These are phyloP conservation scores for Crossaster papposus DNA, from an alignment of 53 echinoderm and acorn worm species.

Conservation along the genomic window DNA sequence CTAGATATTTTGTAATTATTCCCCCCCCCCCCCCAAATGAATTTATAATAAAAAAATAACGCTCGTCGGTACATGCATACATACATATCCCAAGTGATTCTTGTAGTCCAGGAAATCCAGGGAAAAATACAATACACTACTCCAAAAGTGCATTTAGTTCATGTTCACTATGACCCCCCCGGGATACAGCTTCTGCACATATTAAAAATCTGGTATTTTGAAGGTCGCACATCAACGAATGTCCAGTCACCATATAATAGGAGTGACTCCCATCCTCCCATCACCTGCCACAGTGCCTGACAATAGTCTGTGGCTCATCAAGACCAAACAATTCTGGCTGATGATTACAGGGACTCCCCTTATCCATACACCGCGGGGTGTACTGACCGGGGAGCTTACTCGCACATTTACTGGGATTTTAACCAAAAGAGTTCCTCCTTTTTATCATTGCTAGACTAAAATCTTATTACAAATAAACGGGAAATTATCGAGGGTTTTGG, in stretches of 20 bases:
- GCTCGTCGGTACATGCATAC: too few relatives aligned
- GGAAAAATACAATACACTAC: too few relatives aligned
- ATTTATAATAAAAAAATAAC: too few relatives aligned
- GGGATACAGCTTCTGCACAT: background rate
- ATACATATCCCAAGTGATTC: too few relatives aligned
- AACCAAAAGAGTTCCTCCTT: background rate
- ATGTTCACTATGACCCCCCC: background rate
- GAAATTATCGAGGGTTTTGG: constrained; percentile 37
- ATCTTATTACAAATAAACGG: constrained; percentile 48
- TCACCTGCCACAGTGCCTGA: constrained; percentile 38
- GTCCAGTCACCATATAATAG: too few relatives aligned
- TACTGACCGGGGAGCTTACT: constrained; percentile 31
- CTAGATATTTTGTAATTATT: too few relatives aligned
- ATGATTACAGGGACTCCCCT: background rate
- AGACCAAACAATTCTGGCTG: constrained; percentile 8
- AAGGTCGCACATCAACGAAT: too few relatives aligned
- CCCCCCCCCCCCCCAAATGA: too few relatives aligned
- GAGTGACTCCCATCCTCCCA: background rate
- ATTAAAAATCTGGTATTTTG: too few relatives aligned
- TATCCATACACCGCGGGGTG: background rate
- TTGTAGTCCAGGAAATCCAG: too few relatives aligned
- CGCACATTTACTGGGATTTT: constrained; percentile 31
- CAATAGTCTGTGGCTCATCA: background rate
- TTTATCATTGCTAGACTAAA: background rate
- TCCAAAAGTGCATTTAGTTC: too few relatives aligned